These are phyloP conservation scores for Thecophora atra DNA, from an alignment of 2,888 invertebrate genomes.

Conservation along the genomic window DNA sequence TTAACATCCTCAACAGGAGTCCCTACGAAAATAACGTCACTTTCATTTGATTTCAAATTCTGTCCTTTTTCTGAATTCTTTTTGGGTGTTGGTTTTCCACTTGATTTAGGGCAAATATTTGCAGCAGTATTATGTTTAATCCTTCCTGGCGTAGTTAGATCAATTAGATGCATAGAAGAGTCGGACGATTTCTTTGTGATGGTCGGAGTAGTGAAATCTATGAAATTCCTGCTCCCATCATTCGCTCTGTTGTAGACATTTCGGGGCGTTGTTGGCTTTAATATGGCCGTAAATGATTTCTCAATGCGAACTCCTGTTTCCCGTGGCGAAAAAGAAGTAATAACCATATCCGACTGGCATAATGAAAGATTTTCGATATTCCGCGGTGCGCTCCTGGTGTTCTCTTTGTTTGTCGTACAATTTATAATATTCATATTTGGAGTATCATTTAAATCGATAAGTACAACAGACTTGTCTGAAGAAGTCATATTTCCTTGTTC, in stretches of 20 bases:
- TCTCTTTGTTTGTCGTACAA: constrained; percentile 55
- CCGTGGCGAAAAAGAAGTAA: constrained; percentile 63
- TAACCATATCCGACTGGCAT: constrained; percentile 56
- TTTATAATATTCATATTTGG: constrained; percentile 52
- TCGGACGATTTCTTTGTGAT: constrained; percentile 49
- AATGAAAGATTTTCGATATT: constrained; percentile 46
- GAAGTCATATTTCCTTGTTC: constrained; percentile 36
- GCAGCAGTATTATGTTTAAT: constrained; percentile 33
- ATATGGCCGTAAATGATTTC: constrained; percentile 59
- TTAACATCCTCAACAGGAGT: constrained; percentile 36
- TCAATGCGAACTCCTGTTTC: constrained; percentile 56
- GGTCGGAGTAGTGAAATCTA: constrained; percentile 54
- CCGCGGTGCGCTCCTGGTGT: constrained; percentile 43
- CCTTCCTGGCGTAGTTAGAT: constrained; percentile 59
- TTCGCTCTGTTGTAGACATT: constrained; percentile 53
- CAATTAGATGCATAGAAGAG: constrained; percentile 61
- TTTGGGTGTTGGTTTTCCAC: constrained; percentile 15
- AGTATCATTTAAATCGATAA: constrained; percentile 41
- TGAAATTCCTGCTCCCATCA: constrained; percentile 51
- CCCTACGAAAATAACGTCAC: constrained; percentile 29
- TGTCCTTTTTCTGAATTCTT: not conserved
- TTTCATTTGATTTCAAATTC: constrained; percentile 20
- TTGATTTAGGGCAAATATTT: constrained; percentile 38
- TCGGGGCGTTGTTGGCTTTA: constrained; percentile 47
- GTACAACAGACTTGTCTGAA: constrained; percentile 22